Percentiles rank a stretch among this genome's conserved stretches.
These are phyloP conservation scores for Pilophorus perplexus DNA, from an alignment of 2,888 invertebrate species.

Conservation along the genomic window DNA sequence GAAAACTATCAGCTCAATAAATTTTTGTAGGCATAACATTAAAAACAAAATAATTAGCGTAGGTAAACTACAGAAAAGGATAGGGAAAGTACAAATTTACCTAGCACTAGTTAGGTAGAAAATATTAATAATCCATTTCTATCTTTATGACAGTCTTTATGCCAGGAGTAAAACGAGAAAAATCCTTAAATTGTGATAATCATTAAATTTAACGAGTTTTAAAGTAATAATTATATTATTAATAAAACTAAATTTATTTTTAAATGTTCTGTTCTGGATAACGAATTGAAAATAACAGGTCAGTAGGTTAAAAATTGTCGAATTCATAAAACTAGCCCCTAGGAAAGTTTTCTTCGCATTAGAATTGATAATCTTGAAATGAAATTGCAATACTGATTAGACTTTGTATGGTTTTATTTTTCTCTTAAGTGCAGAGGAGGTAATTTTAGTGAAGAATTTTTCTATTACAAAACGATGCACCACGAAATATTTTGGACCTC, in stretches of 20 bases:
- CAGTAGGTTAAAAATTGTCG: neutral
- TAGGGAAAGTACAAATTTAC: constrained; percentile 39
- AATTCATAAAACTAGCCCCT: neutral
- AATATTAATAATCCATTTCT: constrained; percentile 20
- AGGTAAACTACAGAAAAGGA: constrained; percentile 29
- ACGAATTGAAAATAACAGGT: neutral
- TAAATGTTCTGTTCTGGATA: constrained; percentile 10
- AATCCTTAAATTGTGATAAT: constrained; percentile 45
- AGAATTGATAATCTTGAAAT: constrained; percentile 7
- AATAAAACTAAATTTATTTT: constrained; percentile 25
- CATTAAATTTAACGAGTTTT: constrained; percentile 42
- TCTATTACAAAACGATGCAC: no score
- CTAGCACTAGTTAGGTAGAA: constrained; percentile 27
- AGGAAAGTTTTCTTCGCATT: constrained; percentile 4
- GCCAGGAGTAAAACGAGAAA: constrained; percentile 30
- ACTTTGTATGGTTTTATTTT: constrained; percentile 6
- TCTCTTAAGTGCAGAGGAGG: neutral
- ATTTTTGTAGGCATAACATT: constrained; percentile 32
- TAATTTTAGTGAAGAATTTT: constrained; percentile 1
- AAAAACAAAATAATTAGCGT: constrained; percentile 20
- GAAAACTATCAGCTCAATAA: constrained; percentile 31
- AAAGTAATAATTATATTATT: constrained; percentile 27
- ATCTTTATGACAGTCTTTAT: constrained; percentile 33
- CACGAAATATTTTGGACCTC: no score
- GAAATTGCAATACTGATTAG: constrained; percentile 3